phyloP scores from a whole-genome alignment of 2,113 vertebrate species.

The Rhombomys opimus region DNA sequence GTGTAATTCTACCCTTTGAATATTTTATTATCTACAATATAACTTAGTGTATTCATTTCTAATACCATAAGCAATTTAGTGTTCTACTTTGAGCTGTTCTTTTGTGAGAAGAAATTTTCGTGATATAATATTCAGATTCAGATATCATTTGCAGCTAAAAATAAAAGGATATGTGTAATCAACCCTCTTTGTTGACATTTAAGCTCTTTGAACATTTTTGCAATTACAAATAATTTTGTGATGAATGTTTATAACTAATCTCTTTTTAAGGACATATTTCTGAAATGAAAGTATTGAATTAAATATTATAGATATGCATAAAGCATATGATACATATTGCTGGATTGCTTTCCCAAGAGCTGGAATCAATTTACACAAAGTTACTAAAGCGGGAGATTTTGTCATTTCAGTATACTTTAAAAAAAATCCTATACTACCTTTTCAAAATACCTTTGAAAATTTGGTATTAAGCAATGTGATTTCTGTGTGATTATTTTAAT shows the following conservation, averaged over 20 bases:
- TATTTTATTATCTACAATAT: background rate
- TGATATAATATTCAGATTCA: constrained; percentile 49
- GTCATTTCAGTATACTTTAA: constrained; percentile 30
- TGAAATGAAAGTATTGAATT: constrained; percentile 50
- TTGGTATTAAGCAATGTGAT: constrained; percentile 49
- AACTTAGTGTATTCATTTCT: background rate
- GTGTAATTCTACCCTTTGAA: background rate
- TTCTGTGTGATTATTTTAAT: constrained; percentile 53
- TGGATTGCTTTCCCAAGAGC: constrained; percentile 11
- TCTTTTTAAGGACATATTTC: constrained; percentile 54
- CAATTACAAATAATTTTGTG: constrained; percentile 71
- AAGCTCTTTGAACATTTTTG: constrained; percentile 69
- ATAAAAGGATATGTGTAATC: constrained; percentile 67
- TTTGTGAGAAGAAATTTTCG: constrained; percentile 43
- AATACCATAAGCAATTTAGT: background rate
- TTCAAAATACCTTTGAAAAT: constrained; percentile 37
- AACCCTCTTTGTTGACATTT: constrained; percentile 75
- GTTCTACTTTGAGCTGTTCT: constrained; percentile 27
- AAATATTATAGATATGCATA: constrained; percentile 72
- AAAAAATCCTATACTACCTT: constrained; percentile 48
- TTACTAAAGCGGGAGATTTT: constrained; percentile 62
- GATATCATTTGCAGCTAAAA: constrained; percentile 64
- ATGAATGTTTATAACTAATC: constrained; percentile 64
- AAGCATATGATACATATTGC: constrained; percentile 48
- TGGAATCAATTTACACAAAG: constrained; percentile 64